Base-by-base conservation (phyloP, 2,888 invertebrate genomes). In the Microctonus brassicae region DNA sequence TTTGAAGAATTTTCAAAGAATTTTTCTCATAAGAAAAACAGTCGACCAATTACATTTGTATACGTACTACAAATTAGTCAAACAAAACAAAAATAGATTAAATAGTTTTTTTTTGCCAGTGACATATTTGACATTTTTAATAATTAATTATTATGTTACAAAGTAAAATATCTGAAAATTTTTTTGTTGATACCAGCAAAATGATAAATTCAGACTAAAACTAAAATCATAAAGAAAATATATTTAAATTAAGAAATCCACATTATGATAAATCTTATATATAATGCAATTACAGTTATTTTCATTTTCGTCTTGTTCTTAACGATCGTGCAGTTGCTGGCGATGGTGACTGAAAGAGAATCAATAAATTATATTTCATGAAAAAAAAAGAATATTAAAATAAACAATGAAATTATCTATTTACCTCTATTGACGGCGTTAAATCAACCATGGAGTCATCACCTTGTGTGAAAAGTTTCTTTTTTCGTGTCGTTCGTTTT, bases 401-500 rank as follows among this genome's bases (percentile, higher is more conserved):
- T n/a, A n/a, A n/a, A n/a, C n/a, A n/a, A 39, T 39, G 17, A 17
- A 20, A 7, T 6, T 4, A 47, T 47, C 6, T 33, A 11, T 9
- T 47, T n/a, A 47, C 47, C 47, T 47, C 47, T 7, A 17, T 47
- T 17, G 17, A n/a, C 17, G 47, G 47, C 1, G 17, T 47, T n/a
- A 47, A 17, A 17, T 47, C 47, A 6, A 17, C 17, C 4, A 17
- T 17, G 17, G 47, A 47, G 17, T 47, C 47, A 17, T 47, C 47
- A 7, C 47, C 17, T 17, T n/a, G 17, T 47, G 53, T 55, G 6
- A 34, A 71, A 5, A 71, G 42, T n/a, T 61, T 71, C 55, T 84
- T 86, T 26, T 71, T 82, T 47, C 84, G 80, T 1, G 75, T 73
- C 39, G 33, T 73, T 20, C 69, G 76, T 39, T 75, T 81, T 7